phyloP scores from a whole-genome alignment of 2,888 invertebrate genomes.

The Cosmorhoe ocellata region DNA sequence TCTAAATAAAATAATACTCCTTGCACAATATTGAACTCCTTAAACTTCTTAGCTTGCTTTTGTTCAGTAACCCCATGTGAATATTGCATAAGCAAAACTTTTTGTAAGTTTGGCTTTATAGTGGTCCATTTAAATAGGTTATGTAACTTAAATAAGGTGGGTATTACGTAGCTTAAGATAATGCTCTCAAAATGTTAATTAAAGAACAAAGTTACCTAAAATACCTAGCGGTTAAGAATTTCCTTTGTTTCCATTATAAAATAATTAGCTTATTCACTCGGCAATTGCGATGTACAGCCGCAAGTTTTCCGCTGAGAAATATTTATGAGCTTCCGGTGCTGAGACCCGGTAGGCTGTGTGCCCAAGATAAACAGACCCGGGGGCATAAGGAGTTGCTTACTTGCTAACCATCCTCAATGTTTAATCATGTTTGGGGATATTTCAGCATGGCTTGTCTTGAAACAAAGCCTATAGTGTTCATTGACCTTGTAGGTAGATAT shows the following conservation, averaged over 20 bases:
- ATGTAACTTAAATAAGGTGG: not conserved
- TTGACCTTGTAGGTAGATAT: conserved; percentile 7
- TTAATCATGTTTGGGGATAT: conserved; percentile 34
- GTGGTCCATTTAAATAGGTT: not conserved
- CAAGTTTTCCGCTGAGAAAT: conserved; percentile 32
- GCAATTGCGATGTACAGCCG: conserved; percentile 28
- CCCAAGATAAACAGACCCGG: conserved; percentile 34
- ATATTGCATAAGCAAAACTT: not conserved
- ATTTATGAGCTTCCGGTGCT: conserved; percentile 33
- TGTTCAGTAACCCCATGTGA: not conserved
- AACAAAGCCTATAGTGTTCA: conserved; percentile 17
- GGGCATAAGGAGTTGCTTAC: conserved; percentile 32
- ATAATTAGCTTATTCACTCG: conserved; percentile 31
- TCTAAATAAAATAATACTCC: not conserved
- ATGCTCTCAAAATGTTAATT: conserved; percentile 19
- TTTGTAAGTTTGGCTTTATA: not conserved
- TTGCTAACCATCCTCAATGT: conserved; percentile 34
- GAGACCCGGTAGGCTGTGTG: conserved; percentile 24
- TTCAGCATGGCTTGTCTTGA: conserved; percentile 20
- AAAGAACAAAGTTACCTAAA: conserved; percentile 16
- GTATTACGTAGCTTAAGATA: conserved; percentile 1
- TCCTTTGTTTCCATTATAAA: conserved; percentile 24
- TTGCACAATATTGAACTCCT: not conserved
- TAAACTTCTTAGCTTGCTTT: not conserved
- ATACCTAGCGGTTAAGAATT: conserved; percentile 20